Conservation (phyloP, 2,113 vertebrate species). For the Todiramphus chloris region DNA sequence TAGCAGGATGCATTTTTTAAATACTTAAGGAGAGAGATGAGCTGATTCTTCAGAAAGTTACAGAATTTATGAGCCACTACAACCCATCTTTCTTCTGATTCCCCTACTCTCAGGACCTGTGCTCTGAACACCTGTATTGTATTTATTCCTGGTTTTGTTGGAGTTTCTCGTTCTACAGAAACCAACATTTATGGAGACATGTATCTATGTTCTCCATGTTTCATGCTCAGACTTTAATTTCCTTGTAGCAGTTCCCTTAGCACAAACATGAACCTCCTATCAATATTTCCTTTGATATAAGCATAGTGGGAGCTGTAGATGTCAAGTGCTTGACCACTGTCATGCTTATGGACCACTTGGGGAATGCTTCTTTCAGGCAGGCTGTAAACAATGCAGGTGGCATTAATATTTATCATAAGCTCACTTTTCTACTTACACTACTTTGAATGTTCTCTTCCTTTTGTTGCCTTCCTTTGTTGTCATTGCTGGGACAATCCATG, state of each 20-base stretch:
- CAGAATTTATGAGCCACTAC: constrained; percentile 23
- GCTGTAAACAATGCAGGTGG: constrained; percentile 36
- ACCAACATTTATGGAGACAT: background rate
- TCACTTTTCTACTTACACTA: constrained; percentile 24
- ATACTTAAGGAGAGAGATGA: constrained; percentile 27
- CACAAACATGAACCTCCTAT: background rate
- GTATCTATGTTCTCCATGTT: background rate
- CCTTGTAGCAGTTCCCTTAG: constrained; percentile 7
- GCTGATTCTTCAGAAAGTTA: constrained; percentile 46
- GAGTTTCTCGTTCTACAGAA: constrained; percentile 31
- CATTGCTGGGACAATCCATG: background rate
- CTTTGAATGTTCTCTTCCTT: background rate
- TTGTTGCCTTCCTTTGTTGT: background rate
- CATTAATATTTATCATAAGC: constrained; percentile 5
- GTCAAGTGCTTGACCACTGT: background rate
- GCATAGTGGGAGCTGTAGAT: constrained; percentile 1
- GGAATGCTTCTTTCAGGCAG: constrained; percentile 46
- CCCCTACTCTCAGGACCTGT: background rate
- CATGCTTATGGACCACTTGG: constrained; percentile 1
- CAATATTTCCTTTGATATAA: background rate
- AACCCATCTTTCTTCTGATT: constrained; percentile 12
- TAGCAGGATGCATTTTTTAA: constrained; percentile 38
- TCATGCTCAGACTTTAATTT: background rate
- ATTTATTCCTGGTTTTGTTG: constrained; percentile 16
- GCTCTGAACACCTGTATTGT: constrained; percentile 21